Evolutionary conservation across 2,888 invertebrate species (phyloP).

Genomic region (Glyphotaelius pellucidus): DNA sequence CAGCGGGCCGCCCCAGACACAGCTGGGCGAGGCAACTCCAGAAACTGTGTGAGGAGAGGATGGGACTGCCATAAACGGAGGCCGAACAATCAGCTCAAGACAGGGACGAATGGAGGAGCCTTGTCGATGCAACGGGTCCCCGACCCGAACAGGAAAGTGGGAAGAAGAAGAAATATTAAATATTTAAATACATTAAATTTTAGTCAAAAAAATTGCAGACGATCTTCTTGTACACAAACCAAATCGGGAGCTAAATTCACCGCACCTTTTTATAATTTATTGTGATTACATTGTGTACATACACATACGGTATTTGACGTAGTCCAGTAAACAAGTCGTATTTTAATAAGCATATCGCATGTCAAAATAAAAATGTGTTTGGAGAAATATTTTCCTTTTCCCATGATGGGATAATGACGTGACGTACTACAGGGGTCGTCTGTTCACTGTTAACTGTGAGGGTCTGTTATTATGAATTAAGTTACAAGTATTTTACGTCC

Average conservation of each 20-base stretch:
- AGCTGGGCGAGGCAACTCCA: too few species aligned
- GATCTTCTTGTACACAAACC: not conserved
- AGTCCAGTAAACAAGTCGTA: not conserved
- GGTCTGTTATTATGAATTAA: conserved; percentile 33
- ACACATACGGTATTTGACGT: not conserved
- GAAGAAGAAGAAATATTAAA: too few species aligned
- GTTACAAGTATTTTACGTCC: conserved; percentile 32
- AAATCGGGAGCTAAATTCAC: not conserved
- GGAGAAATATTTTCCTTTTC: not conserved
- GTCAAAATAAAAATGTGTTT: conserved; percentile 26
- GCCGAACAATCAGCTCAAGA: too few species aligned
- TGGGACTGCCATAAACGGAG: too few species aligned
- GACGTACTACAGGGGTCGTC: not conserved
- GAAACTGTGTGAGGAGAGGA: too few species aligned
- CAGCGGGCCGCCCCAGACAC: too few species aligned
- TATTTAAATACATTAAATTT: too few species aligned
- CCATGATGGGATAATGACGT: not conserved
- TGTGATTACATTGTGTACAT: not conserved
- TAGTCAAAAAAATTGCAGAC: too few species aligned
- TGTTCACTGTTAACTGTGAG: not conserved
- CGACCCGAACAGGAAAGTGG: too few species aligned
- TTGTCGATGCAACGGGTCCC: too few species aligned
- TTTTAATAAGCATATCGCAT: conserved; percentile 34
- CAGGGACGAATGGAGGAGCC: too few species aligned
- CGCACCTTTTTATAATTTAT: not conserved